A percentile compares a stretch with the other conserved stretches of the same genome.
These are phyloP conservation scores for Vanessa tameamea DNA, from an alignment of 1,140 invertebrate genomes.

Conservation along the genomic window DNA sequence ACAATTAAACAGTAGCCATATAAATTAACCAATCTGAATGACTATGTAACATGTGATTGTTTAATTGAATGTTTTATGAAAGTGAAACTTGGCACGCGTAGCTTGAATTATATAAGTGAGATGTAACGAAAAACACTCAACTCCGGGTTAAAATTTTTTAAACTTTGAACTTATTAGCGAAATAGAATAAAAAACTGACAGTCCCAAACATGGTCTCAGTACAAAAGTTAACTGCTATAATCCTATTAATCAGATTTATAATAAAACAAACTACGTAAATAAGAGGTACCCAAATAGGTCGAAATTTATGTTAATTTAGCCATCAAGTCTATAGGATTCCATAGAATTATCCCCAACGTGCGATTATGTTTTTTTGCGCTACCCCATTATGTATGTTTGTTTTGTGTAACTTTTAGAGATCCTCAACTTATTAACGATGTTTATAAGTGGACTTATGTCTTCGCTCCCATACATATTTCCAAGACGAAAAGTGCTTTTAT, in stretches of 20 bases:
- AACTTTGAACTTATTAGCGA: not conserved
- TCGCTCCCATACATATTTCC: too few relatives aligned
- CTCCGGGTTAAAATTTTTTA: too few relatives aligned
- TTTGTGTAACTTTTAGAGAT: slow-evolving; percentile 30
- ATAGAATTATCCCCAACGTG: slow-evolving; percentile 47
- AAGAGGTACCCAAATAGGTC: not conserved
- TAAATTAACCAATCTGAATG: too few relatives aligned
- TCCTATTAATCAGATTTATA: slow-evolving; percentile 1
- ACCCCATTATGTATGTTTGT: slow-evolving; percentile 50
- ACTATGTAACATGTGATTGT: too few relatives aligned
- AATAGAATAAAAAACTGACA: not conserved
- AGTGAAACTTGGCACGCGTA: too few relatives aligned
- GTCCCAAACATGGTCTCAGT: not conserved
- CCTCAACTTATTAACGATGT: not conserved
- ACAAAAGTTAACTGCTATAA: not conserved
- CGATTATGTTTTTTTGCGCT: slow-evolving; percentile 51
- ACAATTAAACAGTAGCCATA: too few relatives aligned
- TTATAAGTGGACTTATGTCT: not conserved
- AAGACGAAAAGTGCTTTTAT: too few relatives aligned
- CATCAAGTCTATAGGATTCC: slow-evolving; percentile 48
- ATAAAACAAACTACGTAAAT: not conserved
- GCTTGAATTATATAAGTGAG: too few relatives aligned
- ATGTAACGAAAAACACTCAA: too few relatives aligned
- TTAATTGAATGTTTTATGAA: too few relatives aligned
- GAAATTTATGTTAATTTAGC: slow-evolving; percentile 20